Percentiles rank a stretch among this genome's conserved stretches.
These are phyloP conservation scores for Phenacoccus solenopsis DNA, from an alignment of 1,140 invertebrate species.

Conservation along the genomic window DNA sequence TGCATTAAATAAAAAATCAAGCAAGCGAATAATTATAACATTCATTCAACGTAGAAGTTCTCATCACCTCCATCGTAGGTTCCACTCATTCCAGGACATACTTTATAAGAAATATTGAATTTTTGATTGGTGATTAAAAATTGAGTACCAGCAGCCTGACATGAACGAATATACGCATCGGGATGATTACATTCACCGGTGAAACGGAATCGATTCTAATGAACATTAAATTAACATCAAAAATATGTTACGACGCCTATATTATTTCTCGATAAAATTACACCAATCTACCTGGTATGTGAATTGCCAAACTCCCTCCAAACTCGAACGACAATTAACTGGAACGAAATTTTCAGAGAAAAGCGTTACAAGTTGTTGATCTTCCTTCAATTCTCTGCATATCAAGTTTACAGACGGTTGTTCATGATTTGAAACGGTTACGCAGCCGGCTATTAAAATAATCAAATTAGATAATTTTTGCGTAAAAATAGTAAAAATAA, in stretches of 20 bases:
- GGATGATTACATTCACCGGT: constrained; percentile 79
- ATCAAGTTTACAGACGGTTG: constrained; percentile 61
- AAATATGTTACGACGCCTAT: constrained; percentile 14
- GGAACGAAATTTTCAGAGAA: constrained; percentile 84
- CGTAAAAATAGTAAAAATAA: background rate
- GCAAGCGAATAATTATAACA: background rate
- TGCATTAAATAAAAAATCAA: background rate
- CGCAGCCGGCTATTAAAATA: constrained; percentile 49
- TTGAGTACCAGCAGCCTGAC: constrained; percentile 88
- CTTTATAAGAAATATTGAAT: constrained; percentile 87
- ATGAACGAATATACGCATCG: constrained; percentile 80
- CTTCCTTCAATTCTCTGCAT: constrained; percentile 53
- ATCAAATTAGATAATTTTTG: constrained; percentile 22
- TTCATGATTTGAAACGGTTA: constrained; percentile 46
- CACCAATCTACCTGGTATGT: constrained; percentile 59
- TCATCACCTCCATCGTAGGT: constrained; percentile 71
- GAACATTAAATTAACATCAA: constrained; percentile 23
- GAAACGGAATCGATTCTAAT: constrained; percentile 67
- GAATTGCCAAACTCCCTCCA: constrained; percentile 93
- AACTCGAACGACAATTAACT: constrained; percentile 79
- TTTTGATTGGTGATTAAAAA: constrained; percentile 95
- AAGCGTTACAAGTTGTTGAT: constrained; percentile 70
- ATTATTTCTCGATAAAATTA: background rate
- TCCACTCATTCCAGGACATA: constrained; percentile 67
- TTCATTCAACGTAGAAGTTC: background rate